Percentiles rank a stretch among this genome's conserved stretches.
phyloP scores from a whole-genome alignment of 2,113 vertebrate species.

The Myocastor coypus region DNA sequence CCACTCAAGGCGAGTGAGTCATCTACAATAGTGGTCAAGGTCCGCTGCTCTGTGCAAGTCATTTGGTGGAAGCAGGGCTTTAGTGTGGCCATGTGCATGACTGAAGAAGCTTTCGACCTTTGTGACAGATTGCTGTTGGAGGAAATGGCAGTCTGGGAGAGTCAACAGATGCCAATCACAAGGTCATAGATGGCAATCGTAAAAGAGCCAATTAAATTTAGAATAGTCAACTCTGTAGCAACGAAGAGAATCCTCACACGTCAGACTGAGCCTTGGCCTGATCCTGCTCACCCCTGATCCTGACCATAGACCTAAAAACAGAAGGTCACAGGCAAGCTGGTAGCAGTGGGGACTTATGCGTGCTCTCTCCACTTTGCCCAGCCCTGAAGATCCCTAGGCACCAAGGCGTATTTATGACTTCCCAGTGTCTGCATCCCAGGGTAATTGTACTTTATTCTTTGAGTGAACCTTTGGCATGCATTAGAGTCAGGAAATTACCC shows the following conservation, averaged over 20 bases:
- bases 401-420: conserved; percentile 46
- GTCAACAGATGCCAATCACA: neutral
- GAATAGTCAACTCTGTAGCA: neutral
- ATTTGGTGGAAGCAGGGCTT: neutral
- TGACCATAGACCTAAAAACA: no score
- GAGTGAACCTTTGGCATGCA: conserved; percentile 68
- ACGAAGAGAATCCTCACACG: neutral
- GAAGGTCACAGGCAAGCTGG: neutral
- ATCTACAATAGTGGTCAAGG: neutral
- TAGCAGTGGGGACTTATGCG: neutral
- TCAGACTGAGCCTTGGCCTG: neutral
- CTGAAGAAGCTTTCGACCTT: neutral
- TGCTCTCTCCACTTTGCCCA: neutral
- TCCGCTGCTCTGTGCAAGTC: neutral
- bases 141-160: neutral
- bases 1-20: neutral
- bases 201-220: neutral
- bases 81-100: neutral
- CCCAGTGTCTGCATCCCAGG: conserved; percentile 30
- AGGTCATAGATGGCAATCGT: neutral
- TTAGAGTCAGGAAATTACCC: conserved; percentile 70
- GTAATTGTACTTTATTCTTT: conserved; percentile 70
- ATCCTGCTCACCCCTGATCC: neutral
- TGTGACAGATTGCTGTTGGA: neutral
- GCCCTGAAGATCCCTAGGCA: neutral